Evolutionary conservation across 2,797 vertebrate species (phyloP).

Genomic region (Hypotaenidia philippensis): DNA sequence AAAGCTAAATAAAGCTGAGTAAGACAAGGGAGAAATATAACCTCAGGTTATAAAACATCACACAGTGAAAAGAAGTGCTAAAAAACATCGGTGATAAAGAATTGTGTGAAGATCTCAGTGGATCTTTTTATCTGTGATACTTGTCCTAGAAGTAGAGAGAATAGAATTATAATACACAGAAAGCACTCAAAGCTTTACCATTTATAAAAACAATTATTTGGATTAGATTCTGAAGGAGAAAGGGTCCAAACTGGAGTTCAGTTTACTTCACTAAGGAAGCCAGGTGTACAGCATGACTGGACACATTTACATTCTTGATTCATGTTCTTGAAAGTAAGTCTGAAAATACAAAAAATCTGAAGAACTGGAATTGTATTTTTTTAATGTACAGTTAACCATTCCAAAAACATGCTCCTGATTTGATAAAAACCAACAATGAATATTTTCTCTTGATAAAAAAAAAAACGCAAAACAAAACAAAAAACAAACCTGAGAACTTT

Average conservation of each 20-base stretch:
- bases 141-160: background rate
- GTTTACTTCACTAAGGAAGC: background rate
- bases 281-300: background rate
- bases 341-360: background rate
- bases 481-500: background rate
- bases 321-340: background rate
- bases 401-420: background rate
- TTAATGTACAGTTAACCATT: background rate
- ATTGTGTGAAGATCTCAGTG: background rate
- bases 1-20: background rate
- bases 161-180: background rate
- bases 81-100: background rate
- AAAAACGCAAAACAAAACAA: no score
- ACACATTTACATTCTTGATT: background rate
- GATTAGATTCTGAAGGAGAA: background rate
- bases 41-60: background rate
- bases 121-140: background rate
- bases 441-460: background rate
- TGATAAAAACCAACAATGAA: background rate
- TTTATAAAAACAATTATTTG: background rate
- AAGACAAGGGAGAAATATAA: background rate
- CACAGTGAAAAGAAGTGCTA: background rate
- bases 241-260: background rate
- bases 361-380: background rate
- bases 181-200: background rate